Evolutionary conservation across 1,140 invertebrate genomes (phyloP).

Genomic region (Drosophila rhopaloa): DNA sequence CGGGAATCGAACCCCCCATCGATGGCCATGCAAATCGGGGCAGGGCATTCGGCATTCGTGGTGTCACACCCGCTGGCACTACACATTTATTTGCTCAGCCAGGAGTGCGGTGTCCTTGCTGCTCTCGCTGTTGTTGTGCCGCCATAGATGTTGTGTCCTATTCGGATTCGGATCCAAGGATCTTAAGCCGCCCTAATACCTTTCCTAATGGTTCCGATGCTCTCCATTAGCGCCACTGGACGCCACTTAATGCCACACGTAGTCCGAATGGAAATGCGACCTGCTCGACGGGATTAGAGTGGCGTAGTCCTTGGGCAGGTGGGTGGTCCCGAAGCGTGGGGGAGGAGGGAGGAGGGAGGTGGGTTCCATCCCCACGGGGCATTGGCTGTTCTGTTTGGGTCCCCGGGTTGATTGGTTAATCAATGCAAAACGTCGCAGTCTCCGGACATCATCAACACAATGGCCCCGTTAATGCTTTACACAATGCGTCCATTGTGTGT

Average conservation of each 20-base stretch:
- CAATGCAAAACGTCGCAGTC: conserved; percentile 19
- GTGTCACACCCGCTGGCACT: not conserved
- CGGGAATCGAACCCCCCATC: conserved; percentile 1
- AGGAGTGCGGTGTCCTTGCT: conserved; percentile 1
- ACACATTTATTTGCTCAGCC: conserved; percentile 33
- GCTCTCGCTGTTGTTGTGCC: conserved; percentile 13
- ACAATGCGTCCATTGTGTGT: conserved; percentile 10
- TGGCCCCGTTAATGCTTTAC: conserved; percentile 7
- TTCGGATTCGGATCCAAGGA: conserved; percentile 21
- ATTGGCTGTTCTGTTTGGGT: not conserved
- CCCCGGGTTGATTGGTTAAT: conserved; percentile 32
- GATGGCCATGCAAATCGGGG: conserved; percentile 29
- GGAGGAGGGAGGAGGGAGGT: fast-evolving
- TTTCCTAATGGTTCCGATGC: conserved; percentile 54
- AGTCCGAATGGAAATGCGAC: conserved; percentile 33
- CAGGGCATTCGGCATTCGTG: conserved; percentile 8
- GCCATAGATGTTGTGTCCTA: conserved; percentile 15
- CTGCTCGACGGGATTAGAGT: conserved; percentile 2
- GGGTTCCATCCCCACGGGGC: no score
- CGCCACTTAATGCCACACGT: conserved; percentile 47
- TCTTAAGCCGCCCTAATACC: conserved; percentile 59
- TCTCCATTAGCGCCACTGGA: conserved; percentile 47
- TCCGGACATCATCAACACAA: conserved; percentile 3
- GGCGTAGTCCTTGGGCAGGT: not conserved
- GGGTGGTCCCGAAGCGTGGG: no score